phyloP scores from a whole-genome alignment of 2,797 vertebrate species.

The Pantherophis vulpinus region DNA sequence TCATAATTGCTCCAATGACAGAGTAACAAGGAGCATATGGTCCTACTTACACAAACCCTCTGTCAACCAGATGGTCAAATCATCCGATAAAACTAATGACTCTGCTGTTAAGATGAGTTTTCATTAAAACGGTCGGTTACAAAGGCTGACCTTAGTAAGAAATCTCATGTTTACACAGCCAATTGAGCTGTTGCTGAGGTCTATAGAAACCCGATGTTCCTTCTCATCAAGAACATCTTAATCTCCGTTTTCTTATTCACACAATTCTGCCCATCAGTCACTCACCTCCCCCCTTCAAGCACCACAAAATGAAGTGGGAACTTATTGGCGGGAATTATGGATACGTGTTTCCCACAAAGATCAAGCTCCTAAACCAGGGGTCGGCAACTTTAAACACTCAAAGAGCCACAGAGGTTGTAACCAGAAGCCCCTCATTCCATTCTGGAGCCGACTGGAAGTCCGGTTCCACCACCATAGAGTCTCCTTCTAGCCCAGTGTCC shows the following conservation, averaged over 20 bases:
- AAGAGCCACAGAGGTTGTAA: too few species aligned
- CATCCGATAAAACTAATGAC: constrained; percentile 33
- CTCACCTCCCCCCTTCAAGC: too few species aligned
- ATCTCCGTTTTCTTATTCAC: not conserved
- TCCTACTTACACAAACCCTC: constrained; percentile 21
- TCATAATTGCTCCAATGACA: constrained; percentile 55
- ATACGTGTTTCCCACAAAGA: not conserved
- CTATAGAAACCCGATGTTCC: not conserved
- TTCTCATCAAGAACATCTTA: not conserved
- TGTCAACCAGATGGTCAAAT: constrained; percentile 45
- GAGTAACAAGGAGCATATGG: constrained; percentile 56
- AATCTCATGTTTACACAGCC: not conserved
- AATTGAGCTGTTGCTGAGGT: not conserved
- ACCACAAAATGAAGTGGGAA: not conserved
- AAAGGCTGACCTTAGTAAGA: not conserved
- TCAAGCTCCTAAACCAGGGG: not conserved
- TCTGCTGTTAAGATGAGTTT: constrained; percentile 5
- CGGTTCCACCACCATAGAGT: too few species aligned
- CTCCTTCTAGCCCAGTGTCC: too few species aligned
- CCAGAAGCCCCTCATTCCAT: too few species aligned
- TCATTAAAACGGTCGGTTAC: not conserved
- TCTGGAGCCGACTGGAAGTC: too few species aligned
- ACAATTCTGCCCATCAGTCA: not conserved
- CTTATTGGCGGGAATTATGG: not conserved
- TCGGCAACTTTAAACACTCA: too few species aligned